These are phyloP conservation scores for Neodiprion fabricii DNA, from an alignment of 1,140 invertebrate genomes.

Conservation along the genomic window DNA sequence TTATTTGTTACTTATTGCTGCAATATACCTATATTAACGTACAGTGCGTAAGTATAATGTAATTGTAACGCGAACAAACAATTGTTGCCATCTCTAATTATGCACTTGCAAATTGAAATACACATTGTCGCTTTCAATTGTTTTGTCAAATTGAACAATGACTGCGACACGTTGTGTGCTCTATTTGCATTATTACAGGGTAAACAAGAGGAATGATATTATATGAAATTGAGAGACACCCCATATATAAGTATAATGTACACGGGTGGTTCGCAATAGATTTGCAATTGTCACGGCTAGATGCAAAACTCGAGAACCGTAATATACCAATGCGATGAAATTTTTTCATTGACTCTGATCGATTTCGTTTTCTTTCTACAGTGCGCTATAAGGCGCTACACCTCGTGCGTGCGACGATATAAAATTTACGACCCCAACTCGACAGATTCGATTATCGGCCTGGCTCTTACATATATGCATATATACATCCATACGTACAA, in stretches of 20 bases:
- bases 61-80: background rate
- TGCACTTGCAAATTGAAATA: background rate
- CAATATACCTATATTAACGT: no score
- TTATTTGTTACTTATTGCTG: no score
- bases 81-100: background rate
- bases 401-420: background rate
- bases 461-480: no score
- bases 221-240: background rate
- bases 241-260: background rate
- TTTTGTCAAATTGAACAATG: no score
- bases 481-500: no score
- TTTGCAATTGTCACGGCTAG: background rate
- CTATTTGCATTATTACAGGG: no score
- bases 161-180: no score
- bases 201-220: no score
- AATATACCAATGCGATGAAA: background rate
- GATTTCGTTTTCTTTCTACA: background rate
- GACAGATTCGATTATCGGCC: conserved; percentile 1
- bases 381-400: background rate
- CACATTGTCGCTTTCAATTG: background rate
- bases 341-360: no score
- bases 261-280: background rate
- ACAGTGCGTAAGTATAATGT: background rate
- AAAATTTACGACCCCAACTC: background rate
- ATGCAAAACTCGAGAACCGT: background rate